These are phyloP conservation scores for Betta splendens DNA, from an alignment of 2,797 vertebrate species.

Conservation along the genomic window DNA sequence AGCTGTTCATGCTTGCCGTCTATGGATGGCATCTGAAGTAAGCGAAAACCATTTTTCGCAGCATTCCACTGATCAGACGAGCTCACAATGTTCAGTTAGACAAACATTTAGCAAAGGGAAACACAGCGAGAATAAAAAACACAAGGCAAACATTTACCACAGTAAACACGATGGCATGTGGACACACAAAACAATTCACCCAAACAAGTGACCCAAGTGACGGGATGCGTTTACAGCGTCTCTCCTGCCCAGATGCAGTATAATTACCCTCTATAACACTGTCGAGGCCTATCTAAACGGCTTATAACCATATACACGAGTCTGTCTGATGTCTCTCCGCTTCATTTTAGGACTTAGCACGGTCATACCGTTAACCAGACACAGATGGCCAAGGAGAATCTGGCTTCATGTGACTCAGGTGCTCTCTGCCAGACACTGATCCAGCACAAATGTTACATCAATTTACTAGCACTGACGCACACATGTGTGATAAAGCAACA, in stretches of 20 bases:
- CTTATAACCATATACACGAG: too few relatives aligned
- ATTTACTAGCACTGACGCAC: background rate
- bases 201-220: conserved; percentile 21
- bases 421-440: conserved; percentile 2
- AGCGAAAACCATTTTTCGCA: background rate
- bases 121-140: background rate
- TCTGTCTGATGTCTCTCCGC: conserved; percentile 1
- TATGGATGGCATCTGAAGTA: background rate
- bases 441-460: conserved; percentile 14
- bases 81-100: conserved; percentile 15
- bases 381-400: background rate
- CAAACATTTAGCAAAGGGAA: conserved; percentile 21
- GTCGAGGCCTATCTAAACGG: too few relatives aligned
- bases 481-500: conserved; percentile 5
- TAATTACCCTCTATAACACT: conserved; percentile 7
- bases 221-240: conserved; percentile 7
- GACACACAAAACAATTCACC: conserved; percentile 16
- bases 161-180: conserved; percentile 18
- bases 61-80: background rate
- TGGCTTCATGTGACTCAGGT: conserved; percentile 15
- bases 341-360: conserved; percentile 25
- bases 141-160: conserved; percentile 20
- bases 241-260: conserved; percentile 25
- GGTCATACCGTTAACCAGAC: conserved; percentile 5
- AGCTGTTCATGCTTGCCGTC: background rate